Percentiles rank a stretch among this genome's conserved stretches.
Conservation (phyloP, 2,797 vertebrate species). For the Gallinago stenura region DNA sequence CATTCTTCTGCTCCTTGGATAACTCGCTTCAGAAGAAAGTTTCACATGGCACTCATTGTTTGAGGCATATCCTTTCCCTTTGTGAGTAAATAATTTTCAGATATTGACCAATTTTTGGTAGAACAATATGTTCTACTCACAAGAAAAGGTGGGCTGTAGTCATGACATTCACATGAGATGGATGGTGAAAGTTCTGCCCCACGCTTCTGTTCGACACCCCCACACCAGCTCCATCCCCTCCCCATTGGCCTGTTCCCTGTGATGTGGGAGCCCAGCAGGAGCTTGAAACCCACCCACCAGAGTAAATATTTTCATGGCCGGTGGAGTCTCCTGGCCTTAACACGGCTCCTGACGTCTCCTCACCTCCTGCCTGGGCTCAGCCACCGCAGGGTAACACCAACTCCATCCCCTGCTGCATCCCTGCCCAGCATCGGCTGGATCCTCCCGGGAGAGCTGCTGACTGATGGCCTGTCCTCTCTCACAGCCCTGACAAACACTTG, state of each 20-base stretch:
- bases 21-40: background rate
- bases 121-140: accelerated
- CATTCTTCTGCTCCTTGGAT: accelerated
- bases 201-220: background rate
- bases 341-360: accelerated
- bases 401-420: accelerated
- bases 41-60: background rate
- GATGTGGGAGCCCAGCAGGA: background rate
- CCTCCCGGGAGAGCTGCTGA: background rate
- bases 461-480: background rate
- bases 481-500: accelerated
- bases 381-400: accelerated
- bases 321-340: accelerated
- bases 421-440: accelerated
- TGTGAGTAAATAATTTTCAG: background rate
- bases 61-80: background rate
- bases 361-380: accelerated
- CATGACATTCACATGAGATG: background rate
- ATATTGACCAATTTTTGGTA: background rate
- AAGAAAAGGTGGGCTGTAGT: background rate
- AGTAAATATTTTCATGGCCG: background rate
- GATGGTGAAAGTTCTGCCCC: background rate
- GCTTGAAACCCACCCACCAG: background rate
- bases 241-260: accelerated
- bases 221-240: background rate